A percentile compares a stretch with the other conserved stretches of the same genome.
Conservation (phyloP, 2,888 invertebrate genomes). For the Acleris laterana region DNA sequence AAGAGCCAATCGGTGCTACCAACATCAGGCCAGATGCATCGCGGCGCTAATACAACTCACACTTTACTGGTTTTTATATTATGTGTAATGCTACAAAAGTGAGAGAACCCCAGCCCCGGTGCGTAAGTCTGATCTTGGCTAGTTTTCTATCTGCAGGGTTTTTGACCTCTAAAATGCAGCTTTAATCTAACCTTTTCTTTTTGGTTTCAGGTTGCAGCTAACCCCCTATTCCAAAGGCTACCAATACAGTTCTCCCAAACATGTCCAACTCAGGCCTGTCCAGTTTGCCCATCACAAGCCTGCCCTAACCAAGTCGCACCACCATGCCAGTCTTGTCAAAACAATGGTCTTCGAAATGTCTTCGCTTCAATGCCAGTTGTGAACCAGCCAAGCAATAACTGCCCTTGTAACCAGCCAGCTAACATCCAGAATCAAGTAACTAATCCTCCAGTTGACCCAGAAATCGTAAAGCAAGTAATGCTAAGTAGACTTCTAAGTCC, state of each 20-base stretch:
- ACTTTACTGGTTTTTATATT: too few species aligned
- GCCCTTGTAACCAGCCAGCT: slow-evolving; percentile 46
- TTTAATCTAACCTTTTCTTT: neutral
- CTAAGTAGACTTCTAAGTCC: slow-evolving; percentile 54
- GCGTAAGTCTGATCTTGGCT: too few species aligned
- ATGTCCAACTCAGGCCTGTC: slow-evolving; percentile 41
- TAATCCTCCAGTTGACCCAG: slow-evolving; percentile 43
- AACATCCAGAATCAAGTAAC: slow-evolving; percentile 46
- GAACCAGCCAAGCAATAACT: slow-evolving; percentile 43
- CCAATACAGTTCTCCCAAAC: slow-evolving; percentile 21
- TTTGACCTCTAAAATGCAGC: too few species aligned
- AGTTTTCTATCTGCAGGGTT: too few species aligned
- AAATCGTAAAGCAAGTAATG: slow-evolving; percentile 47
- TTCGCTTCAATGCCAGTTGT: slow-evolving; percentile 34
- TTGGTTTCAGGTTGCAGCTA: slow-evolving; percentile 55
- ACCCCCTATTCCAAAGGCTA: slow-evolving; percentile 46
- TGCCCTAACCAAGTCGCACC: slow-evolving; percentile 41
- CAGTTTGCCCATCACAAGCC: slow-evolving; percentile 40
- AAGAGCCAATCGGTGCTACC: too few species aligned
- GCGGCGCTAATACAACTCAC: too few species aligned
- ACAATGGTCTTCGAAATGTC: slow-evolving; percentile 31
- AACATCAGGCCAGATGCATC: too few species aligned
- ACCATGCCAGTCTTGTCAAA: slow-evolving; percentile 40
- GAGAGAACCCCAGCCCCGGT: too few species aligned
- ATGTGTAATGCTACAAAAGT: too few species aligned